phyloP scores from a whole-genome alignment of 2,797 vertebrate species.

The Poeciliopsis gracilis region DNA sequence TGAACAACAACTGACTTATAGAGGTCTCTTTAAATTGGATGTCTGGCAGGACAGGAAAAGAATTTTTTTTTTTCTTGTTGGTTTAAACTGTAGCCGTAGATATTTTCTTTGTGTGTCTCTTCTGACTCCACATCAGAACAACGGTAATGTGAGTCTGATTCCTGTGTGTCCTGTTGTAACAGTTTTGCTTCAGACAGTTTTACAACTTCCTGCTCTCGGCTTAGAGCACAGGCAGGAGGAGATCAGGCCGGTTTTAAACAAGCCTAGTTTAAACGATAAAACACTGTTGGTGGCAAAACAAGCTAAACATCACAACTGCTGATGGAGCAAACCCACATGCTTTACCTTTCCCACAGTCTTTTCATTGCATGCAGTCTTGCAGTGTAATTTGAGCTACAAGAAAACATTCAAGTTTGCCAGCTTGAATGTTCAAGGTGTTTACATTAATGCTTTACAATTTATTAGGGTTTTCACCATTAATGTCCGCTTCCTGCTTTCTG shows the following conservation, averaged over 20 bases:
- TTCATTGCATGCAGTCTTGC: background rate
- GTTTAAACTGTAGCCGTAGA: background rate
- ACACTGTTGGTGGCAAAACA: slow-evolving; percentile 5
- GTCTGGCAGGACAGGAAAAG: background rate
- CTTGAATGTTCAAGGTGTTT: slow-evolving; percentile 2
- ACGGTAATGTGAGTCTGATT: slow-evolving; percentile 8
- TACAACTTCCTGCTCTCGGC: slow-evolving; percentile 11
- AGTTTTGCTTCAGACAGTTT: slow-evolving; percentile 23
- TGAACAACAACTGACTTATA: background rate
- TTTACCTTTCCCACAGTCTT: background rate
- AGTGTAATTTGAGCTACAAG: background rate
- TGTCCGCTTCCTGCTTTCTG: background rate
- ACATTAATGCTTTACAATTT: slow-evolving; percentile 6
- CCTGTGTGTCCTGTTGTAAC: background rate
- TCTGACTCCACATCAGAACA: background rate
- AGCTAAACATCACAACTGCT: slow-evolving; percentile 1
- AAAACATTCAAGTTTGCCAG: background rate
- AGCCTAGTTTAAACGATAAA: slow-evolving; percentile 12
- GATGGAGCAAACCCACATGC: slow-evolving; percentile 2
- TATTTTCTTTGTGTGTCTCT: background rate
- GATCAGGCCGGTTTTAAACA: slow-evolving; percentile 14
- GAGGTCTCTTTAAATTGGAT: background rate
- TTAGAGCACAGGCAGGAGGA: slow-evolving; percentile 5
- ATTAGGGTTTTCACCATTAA: background rate
- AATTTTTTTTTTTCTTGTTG: background rate